Base-by-base conservation (phyloP, 2,888 invertebrate genomes). In the Proisotoma minuta region DNA sequence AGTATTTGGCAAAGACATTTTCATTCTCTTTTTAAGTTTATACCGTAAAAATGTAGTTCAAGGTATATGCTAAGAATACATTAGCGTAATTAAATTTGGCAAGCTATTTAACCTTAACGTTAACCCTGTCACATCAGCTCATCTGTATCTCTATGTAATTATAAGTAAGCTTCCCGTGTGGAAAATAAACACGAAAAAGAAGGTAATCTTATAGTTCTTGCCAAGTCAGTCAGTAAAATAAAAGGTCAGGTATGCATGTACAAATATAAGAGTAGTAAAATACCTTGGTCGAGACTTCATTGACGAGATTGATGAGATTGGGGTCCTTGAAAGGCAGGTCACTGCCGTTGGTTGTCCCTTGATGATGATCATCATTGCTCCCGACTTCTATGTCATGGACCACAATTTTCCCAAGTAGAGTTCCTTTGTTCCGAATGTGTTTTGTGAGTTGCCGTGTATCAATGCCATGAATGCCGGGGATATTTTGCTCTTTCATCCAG, bases 371-470 rank as follows among this genome's bases (percentile, higher is more conserved):
- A 47, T 60, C 63, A 10, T n/a, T 22, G 29, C 53, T 54, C 51
- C 51, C 51, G 2, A 4, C 26, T 27, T 27, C 51, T 12, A 27
- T n/a, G 15, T 29, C 34, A 22, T 54, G 39, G 50, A 69, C 71
- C 27, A 84, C 77, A 53, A 86, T 80, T 77, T 85, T 84, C 12
- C 85, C 87, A 47, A 96, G 81, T 76, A 94, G 86, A 1, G 91
- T 87, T 23, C 98, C 98, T 73, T 86, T 85, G 74, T 90, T 88
- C 10, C 98, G 84, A 47, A 99, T 89, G 74, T 87, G 87, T 78
- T 93, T 91, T 34, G 34, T 99, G 26, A 99, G 81, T 0, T 87
- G 86, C 64, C 99, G 83, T 0, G 98, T 98, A 77, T 99, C 99
- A 66, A 99, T 84, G 43, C 91, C 95, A 78, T 86, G 87, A 24